Base-by-base conservation (phyloP, 2,888 invertebrate species). In the Caenorhabditis wallacei region DNA sequence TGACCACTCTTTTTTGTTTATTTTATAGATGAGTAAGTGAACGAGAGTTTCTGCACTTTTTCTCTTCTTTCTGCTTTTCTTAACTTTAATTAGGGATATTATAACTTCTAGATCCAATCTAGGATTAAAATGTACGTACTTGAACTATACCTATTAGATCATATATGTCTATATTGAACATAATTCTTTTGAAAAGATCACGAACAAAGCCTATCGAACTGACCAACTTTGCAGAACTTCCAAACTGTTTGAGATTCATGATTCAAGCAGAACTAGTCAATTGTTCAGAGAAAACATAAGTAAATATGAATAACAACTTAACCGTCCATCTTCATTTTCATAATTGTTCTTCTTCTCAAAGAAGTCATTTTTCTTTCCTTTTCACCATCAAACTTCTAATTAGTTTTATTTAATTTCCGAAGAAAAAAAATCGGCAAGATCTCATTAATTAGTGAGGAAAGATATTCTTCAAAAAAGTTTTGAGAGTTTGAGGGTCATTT, bases 401-500 rank as follows among this genome's bases (percentile, higher is more conserved):
- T 72, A 63, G 51, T 63, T 63, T 18, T 8, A 40, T 64, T 56
- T 48, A 54, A 54, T 40, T 48, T 20, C 35, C 56, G 35, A 63
- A 8, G 18, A 26, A 10, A 51, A 72, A 53, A 26, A 37, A 51
- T 72, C 72, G 54, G 54, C 54, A 40, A 20, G 40, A 20, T 43
- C 61, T 57, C 66, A 66, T 75, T 75, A 75, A 75, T 66, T 75
- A 75, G 75, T 75, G n/a, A 40, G n/a, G n/a, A 35, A n/a, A 66
- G 63, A 72, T 61, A 63, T 72, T 63, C 63, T 24, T 61, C 35
- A 46, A 53, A 64, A 53, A 66, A 37, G n/a, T n/a, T 53, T 66
- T 51, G n/a, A 20, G 22, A 59, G n/a, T 69, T 69, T 61, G 72
- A 74, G 72, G 72, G 75, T 75, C 66, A 59, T 66, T 64, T 72